Evolutionary conservation across 1,140 invertebrate species (phyloP).

Genomic region (Drosophila asahinai): DNA sequence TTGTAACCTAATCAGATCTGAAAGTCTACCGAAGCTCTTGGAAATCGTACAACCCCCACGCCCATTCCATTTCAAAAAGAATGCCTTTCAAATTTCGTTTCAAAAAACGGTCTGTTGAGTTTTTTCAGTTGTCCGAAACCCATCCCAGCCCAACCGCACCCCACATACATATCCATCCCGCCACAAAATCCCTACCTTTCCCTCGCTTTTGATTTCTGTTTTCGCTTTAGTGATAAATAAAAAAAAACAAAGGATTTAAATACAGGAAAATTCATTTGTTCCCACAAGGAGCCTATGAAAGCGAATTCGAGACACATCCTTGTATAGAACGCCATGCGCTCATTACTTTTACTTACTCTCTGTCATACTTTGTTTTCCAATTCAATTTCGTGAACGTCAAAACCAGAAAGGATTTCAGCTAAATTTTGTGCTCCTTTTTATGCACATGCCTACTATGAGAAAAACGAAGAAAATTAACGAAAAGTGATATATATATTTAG

Average conservation of each 20-base stretch:
- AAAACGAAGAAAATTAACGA: conserved; percentile 30
- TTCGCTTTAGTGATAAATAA: conserved; percentile 46
- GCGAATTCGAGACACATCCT: conserved; percentile 65
- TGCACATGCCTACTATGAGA: conserved; percentile 55
- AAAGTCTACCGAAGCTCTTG: conserved; percentile 44
- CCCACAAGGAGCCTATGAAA: conserved; percentile 46
- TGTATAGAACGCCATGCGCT: conserved; percentile 59
- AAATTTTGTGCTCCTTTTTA: conserved; percentile 65
- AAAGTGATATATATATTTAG: conserved; percentile 64
- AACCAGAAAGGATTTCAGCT: conserved; percentile 65
- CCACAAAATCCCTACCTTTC: neutral
- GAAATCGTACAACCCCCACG: conserved; percentile 60
- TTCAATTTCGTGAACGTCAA: conserved; percentile 68
- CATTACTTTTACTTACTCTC: conserved; percentile 71
- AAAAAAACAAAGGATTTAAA: conserved; percentile 40
- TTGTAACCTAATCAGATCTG: conserved; percentile 36
- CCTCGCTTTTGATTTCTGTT: conserved; percentile 55
- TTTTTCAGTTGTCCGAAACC: conserved; percentile 66
- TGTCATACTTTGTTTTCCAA: conserved; percentile 72
- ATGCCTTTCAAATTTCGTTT: conserved; percentile 59
- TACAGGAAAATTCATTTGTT: conserved; percentile 45
- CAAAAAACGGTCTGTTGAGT: conserved; percentile 53
- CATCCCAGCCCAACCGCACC: conserved; percentile 15
- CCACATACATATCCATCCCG: conserved; percentile 30
- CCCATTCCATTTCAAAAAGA: conserved; percentile 64